A percentile compares a stretch with the other conserved stretches of the same genome.
Conservation (phyloP, 2,888 invertebrate species). For the Agrotis puta region DNA sequence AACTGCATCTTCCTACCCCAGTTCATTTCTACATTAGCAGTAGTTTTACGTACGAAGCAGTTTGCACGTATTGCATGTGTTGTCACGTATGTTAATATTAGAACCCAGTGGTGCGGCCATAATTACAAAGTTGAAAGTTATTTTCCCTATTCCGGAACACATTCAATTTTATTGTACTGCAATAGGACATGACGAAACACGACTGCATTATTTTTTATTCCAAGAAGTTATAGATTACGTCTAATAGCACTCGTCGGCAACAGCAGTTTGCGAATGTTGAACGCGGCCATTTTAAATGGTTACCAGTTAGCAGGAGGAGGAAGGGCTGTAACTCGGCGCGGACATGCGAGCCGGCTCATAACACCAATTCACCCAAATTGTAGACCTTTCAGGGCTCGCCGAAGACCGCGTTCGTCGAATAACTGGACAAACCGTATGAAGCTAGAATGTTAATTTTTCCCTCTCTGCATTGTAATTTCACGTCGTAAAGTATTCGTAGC, state of each 20-base stretch:
- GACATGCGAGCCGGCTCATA: slow-evolving; percentile 73
- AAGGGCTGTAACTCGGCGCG: slow-evolving; percentile 63
- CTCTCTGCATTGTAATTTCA: slow-evolving; percentile 71
- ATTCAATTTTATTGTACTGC: slow-evolving; percentile 32
- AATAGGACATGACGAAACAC: slow-evolving; percentile 33
- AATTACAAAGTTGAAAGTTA: slow-evolving; percentile 44
- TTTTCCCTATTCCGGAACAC: slow-evolving; percentile 29
- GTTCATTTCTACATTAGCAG: not conserved
- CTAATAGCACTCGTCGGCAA: slow-evolving; percentile 58
- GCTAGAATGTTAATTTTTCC: slow-evolving; percentile 70
- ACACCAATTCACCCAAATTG: slow-evolving; percentile 69
- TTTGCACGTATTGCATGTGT: slow-evolving; percentile 1
- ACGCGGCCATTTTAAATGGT: slow-evolving; percentile 75
- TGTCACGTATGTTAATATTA: slow-evolving; percentile 31
- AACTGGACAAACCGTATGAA: slow-evolving; percentile 65
- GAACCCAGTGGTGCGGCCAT: slow-evolving; percentile 14
- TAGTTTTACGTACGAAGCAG: slow-evolving; percentile 2
- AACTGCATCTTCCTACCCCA: slow-evolving; percentile 1
- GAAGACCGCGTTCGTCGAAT: slow-evolving; percentile 54
- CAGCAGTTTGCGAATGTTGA: slow-evolving; percentile 65
- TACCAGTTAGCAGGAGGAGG: slow-evolving; percentile 54
- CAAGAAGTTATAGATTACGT: slow-evolving; percentile 45
- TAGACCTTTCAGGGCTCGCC: slow-evolving; percentile 54
- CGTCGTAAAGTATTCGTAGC: slow-evolving; percentile 68
- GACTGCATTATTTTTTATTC: slow-evolving; percentile 31